Conservation (phyloP, 1,140 invertebrate genomes). For the Aporrectodea caliginosa region DNA sequence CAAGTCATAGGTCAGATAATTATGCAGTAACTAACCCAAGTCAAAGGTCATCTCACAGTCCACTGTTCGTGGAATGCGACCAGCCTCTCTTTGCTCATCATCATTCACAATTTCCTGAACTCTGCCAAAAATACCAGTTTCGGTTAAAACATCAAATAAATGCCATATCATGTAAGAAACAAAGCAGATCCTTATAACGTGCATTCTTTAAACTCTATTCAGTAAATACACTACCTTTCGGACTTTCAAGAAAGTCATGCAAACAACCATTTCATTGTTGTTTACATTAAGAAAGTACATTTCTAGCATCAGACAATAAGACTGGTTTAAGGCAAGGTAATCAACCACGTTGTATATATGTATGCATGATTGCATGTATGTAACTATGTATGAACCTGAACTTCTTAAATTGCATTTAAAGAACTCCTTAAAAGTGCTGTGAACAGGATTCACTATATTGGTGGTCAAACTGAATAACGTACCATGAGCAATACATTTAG, state of each 20-base stretch:
- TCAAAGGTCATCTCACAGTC: constrained; percentile 83
- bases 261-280: not conserved
- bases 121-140: constrained; percentile 35
- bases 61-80: constrained; percentile 75
- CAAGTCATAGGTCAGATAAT: no score
- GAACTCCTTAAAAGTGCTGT: no score
- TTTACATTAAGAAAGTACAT: not conserved
- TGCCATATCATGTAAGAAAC: not conserved
- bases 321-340: no score
- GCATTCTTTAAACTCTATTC: not conserved
- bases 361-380: no score
- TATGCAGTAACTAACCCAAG: constrained; percentile 56
- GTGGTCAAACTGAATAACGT: no score
- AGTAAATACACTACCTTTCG: not conserved
- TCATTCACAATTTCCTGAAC: constrained; percentile 55
- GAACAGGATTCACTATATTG: no score
- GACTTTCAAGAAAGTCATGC: not conserved
- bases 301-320: no score
- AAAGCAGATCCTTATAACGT: not conserved
- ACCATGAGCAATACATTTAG: no score
- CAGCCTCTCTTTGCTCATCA: constrained; percentile 56
- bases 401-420: no score
- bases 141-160: not conserved
- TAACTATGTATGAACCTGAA: no score
- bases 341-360: no score